Evolutionary conservation across 2,888 invertebrate genomes (phyloP).

Genomic region (Hydropsyche betteni): DNA sequence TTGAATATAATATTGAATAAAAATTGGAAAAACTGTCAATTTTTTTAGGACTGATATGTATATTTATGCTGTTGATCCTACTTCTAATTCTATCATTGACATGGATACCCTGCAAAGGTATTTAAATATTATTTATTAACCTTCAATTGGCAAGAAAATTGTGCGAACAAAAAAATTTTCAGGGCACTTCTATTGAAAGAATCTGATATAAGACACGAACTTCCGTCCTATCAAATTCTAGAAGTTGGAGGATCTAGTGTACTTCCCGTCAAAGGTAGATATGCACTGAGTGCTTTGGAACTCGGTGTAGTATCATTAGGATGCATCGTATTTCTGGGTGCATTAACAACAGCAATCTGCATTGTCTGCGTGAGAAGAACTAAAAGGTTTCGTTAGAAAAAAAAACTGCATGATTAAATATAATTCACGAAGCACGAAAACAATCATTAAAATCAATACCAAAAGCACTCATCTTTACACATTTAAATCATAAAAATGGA

Average conservation of each 20-base stretch:
- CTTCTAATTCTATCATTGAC: slow-evolving; percentile 82
- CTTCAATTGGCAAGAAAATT: not conserved
- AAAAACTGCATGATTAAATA: slow-evolving; percentile 14
- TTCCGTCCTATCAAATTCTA: slow-evolving; percentile 75
- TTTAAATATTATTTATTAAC: not conserved
- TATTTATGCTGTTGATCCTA: slow-evolving; percentile 84
- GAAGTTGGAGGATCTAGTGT: slow-evolving; percentile 67
- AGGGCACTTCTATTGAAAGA: slow-evolving; percentile 73
- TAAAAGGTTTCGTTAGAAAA: slow-evolving; percentile 62
- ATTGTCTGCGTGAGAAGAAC: slow-evolving; percentile 75
- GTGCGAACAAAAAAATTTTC: slow-evolving; percentile 50
- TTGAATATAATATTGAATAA: slow-evolving; percentile 29
- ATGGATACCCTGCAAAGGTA: slow-evolving; percentile 82
- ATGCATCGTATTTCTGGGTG: slow-evolving; percentile 82
- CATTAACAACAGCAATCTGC: slow-evolving; percentile 80
- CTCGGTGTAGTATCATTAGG: slow-evolving; percentile 83
- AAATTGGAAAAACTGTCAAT: slow-evolving; percentile 33
- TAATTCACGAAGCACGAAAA: not conserved
- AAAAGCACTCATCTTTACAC: slow-evolving; percentile 32
- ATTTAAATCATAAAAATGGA: slow-evolving; percentile 5
- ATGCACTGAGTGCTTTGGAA: slow-evolving; percentile 74
- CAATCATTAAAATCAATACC: not conserved
- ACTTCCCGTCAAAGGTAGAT: slow-evolving; percentile 59
- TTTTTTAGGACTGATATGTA: slow-evolving; percentile 80
- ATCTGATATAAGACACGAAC: slow-evolving; percentile 68